Percentiles rank a stretch among this genome's conserved stretches.
Evolutionary conservation across 2,113 vertebrate genomes (phyloP).

Genomic region (Mixornis gularis): DNA sequence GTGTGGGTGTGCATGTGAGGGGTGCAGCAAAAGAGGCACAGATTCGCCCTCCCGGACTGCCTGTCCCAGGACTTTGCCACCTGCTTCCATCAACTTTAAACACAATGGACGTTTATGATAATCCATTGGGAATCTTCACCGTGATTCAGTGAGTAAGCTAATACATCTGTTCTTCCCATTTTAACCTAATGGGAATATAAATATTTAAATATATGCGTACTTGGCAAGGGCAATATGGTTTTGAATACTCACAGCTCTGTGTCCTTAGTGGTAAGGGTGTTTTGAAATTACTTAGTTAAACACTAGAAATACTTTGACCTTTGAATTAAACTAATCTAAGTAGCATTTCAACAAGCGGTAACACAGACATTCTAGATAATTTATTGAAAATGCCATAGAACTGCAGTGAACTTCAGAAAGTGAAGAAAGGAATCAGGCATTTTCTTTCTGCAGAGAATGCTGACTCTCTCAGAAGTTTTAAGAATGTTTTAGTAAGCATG

Average conservation of each 20-base stretch:
- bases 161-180: not conserved
- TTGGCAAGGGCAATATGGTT: constrained; percentile 30
- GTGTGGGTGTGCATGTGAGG: not conserved
- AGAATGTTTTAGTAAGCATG: not conserved
- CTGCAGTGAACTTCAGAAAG: not conserved
- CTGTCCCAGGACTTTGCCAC: constrained; percentile 21
- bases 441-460: not conserved
- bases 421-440: not conserved
- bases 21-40: not conserved
- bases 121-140: constrained; percentile 79
- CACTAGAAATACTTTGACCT: constrained; percentile 37
- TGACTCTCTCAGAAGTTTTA: not conserved
- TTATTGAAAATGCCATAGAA: constrained; percentile 11
- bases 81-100: constrained; percentile 8
- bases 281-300: constrained; percentile 30
- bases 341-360: not conserved
- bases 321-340: constrained; percentile 46
- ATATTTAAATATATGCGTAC: constrained; percentile 37
- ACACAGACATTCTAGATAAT: not conserved
- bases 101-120: constrained; percentile 74
- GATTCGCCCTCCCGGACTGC: not conserved
- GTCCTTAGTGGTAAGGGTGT: constrained; percentile 9
- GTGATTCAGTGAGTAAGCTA: constrained; percentile 83
- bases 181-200: constrained; percentile 9
- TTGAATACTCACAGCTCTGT: constrained; percentile 1